These are phyloP conservation scores for Alces alces DNA, from an alignment of 2,113 vertebrate species.

Conservation along the genomic window DNA sequence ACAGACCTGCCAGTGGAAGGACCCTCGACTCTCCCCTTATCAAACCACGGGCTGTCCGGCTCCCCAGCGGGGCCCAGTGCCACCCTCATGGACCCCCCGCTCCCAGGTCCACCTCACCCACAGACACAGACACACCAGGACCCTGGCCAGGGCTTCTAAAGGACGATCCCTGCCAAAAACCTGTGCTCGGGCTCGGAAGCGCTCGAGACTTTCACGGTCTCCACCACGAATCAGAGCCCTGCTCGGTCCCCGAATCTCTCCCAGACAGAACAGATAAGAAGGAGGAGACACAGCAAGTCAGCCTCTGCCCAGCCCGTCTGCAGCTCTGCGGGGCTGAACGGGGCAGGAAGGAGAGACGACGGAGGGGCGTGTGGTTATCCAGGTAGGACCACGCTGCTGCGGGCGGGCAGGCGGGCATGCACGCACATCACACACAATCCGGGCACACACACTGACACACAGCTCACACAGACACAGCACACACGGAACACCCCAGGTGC, in stretches of 20 bases:
- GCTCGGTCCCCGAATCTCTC: not conserved
- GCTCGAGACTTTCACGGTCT: not conserved
- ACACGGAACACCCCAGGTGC: too few species aligned
- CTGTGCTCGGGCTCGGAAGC: not conserved
- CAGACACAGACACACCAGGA: not conserved
- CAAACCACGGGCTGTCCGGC: not conserved
- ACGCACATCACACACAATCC: not conserved
- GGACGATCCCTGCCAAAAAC: not conserved
- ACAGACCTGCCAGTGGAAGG: not conserved
- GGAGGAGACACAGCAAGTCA: not conserved
- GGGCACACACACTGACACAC: not conserved
- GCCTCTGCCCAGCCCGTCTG: not conserved
- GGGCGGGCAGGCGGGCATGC: not conserved
- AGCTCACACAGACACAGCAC: not conserved
- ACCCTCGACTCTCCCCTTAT: not conserved
- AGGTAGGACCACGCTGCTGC: not conserved
- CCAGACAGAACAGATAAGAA: not conserved
- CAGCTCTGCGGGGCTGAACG: accelerated
- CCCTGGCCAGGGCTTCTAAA: not conserved
- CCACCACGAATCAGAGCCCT: not conserved
- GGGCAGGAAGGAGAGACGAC: not conserved
- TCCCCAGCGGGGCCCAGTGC: not conserved
- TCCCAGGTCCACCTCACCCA: accelerated
- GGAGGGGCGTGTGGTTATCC: not conserved
- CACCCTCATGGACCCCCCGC: not conserved